Evolutionary conservation across 1,140 invertebrate genomes (phyloP).

Genomic region (Cardiocondyla obscurior): DNA sequence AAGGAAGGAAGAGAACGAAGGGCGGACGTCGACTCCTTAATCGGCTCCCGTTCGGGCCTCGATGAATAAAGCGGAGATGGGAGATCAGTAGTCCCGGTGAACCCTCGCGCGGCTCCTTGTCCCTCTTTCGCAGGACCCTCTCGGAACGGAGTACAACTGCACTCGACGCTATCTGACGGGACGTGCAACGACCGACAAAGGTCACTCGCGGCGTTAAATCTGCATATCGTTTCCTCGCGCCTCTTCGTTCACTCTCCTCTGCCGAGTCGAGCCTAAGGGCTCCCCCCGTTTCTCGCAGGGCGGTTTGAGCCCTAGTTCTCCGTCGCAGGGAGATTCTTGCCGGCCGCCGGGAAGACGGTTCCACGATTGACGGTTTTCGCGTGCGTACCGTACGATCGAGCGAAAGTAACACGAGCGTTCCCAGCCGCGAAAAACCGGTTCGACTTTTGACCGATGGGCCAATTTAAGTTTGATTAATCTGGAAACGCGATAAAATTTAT

Average conservation of each 20-base stretch:
- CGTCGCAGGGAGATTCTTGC: not conserved
- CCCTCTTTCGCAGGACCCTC: not conserved
- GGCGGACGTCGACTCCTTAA: not conserved
- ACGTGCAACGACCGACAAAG: constrained; percentile 82
- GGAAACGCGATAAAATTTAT: not conserved
- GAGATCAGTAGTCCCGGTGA: constrained; percentile 32
- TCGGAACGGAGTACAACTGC: constrained; percentile 69
- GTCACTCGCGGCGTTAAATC: constrained; percentile 78
- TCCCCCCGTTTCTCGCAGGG: too few relatives aligned
- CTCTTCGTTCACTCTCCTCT: constrained; percentile 36
- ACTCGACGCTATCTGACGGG: constrained; percentile 70
- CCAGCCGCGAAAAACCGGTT: not conserved
- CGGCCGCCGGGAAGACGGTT: not conserved
- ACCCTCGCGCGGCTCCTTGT: not conserved
- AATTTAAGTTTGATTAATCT: constrained; percentile 4
- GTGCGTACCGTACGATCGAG: not conserved
- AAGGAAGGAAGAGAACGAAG: not conserved
- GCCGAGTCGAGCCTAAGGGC: too few relatives aligned
- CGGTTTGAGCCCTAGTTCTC: too few relatives aligned
- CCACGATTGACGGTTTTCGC: not conserved
- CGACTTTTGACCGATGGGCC: not conserved
- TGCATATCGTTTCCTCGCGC: constrained; percentile 72
- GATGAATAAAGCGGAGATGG: constrained; percentile 45
- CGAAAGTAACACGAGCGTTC: constrained; percentile 21
- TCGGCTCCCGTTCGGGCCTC: not conserved